Conservation (phyloP, 2,113 vertebrate genomes). For the Bettongia penicillata region DNA sequence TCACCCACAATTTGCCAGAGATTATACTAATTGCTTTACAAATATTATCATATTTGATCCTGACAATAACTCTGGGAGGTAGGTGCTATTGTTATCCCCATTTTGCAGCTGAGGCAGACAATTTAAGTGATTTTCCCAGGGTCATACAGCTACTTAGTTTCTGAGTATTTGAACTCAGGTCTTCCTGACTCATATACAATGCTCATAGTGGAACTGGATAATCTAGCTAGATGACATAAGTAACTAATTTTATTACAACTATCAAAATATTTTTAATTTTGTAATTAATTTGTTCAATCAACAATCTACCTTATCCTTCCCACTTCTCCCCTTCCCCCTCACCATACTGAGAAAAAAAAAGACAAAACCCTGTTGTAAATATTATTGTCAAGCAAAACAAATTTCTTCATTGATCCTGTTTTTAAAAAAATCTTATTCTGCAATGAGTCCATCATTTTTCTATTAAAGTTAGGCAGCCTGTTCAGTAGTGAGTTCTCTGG, state of each 20-base stretch:
- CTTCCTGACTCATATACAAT: background rate
- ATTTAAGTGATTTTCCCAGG: background rate
- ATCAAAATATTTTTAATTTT: background rate
- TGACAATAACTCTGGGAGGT: background rate
- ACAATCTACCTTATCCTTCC: background rate
- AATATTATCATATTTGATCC: background rate
- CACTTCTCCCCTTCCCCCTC: background rate
- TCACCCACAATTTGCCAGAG: background rate
- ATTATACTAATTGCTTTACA: background rate
- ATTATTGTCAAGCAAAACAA: background rate
- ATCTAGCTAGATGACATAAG: background rate
- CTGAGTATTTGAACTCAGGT: background rate
- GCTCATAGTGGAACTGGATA: background rate
- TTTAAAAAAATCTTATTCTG: background rate
- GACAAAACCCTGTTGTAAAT: background rate
- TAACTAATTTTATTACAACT: background rate
- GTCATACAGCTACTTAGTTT: background rate
- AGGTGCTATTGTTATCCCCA: background rate
- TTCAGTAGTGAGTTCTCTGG: background rate
- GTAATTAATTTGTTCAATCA: background rate
- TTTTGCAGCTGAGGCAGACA: background rate
- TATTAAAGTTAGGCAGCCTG: background rate
- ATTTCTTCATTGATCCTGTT: background rate
- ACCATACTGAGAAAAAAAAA: background rate
- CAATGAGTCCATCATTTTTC: background rate